These are phyloP conservation scores for Masticophis lateralis DNA, from an alignment of 2,797 vertebrate species.

Conservation along the genomic window DNA sequence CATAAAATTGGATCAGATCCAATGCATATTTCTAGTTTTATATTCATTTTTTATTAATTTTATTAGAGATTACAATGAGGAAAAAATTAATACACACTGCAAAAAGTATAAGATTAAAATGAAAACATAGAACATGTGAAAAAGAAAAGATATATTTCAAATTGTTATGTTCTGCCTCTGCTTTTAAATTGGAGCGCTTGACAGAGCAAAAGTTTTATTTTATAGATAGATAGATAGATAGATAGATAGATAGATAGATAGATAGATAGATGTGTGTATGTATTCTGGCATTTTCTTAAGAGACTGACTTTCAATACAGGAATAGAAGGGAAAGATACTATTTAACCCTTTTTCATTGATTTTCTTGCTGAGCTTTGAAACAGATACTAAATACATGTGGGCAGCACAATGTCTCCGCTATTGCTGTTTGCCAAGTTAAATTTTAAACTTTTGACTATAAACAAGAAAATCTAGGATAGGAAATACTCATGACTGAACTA, in stretches of 20 bases:
- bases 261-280: no score
- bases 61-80: not conserved
- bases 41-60: not conserved
- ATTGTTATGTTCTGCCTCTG: not conserved
- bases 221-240: not conserved
- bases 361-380: not conserved
- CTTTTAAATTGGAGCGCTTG: not conserved
- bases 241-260: no score
- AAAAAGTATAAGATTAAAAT: not conserved
- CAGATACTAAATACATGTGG: not conserved
- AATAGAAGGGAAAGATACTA: not conserved
- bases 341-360: not conserved
- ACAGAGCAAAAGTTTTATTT: not conserved
- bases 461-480: not conserved
- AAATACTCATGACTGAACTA: not conserved
- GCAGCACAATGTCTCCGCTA: not conserved
- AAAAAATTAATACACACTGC: not conserved
- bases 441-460: not conserved
- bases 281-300: not conserved
- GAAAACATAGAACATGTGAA: not conserved
- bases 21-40: not conserved
- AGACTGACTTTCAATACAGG: not conserved
- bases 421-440: not conserved
- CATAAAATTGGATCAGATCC: not conserved
- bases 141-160: not conserved